Evolutionary conservation across 2,888 invertebrate genomes (phyloP).

Genomic region (Congeria kusceri): DNA sequence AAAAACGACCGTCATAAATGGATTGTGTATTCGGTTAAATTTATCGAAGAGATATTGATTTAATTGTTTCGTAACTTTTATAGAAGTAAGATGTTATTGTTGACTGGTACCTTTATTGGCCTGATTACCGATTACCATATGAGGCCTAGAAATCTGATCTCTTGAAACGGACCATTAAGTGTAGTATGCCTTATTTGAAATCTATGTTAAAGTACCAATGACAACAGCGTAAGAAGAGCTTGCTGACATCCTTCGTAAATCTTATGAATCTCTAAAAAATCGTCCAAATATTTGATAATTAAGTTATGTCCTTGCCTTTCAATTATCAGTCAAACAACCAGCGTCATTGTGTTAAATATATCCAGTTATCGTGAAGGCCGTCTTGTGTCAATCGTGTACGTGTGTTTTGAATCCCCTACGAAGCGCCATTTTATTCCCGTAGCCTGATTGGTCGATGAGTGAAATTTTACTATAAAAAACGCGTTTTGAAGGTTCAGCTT

Average conservation of each 20-base stretch:
- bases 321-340: conserved; percentile 23
- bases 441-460: conserved; percentile 13
- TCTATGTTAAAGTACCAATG: conserved; percentile 15
- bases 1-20: conserved; percentile 20
- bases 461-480: conserved; percentile 7
- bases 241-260: conserved; percentile 18
- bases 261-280: conserved; percentile 18
- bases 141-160: conserved; percentile 9
- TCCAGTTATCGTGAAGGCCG: too few species aligned
- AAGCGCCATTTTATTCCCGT: conserved; percentile 20
- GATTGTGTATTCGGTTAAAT: conserved; percentile 11
- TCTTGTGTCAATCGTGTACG: too few species aligned
- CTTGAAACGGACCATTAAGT: conserved; percentile 19
- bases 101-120: background rate
- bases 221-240: conserved; percentile 7
- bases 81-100: background rate
- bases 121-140: background rate
- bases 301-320: conserved; percentile 1
- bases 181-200: conserved; percentile 36
- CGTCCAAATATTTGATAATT: conserved; percentile 23
- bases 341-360: conserved; percentile 26
- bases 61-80: background rate
- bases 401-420: too few species aligned
- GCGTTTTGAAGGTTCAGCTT: conserved; percentile 14
- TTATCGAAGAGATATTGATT: conserved; percentile 14